Evolutionary conservation across 2,797 vertebrate species (phyloP), one percentile per base, ranked within the genome.

Genomic region (Macropodus opercularis): DNA sequence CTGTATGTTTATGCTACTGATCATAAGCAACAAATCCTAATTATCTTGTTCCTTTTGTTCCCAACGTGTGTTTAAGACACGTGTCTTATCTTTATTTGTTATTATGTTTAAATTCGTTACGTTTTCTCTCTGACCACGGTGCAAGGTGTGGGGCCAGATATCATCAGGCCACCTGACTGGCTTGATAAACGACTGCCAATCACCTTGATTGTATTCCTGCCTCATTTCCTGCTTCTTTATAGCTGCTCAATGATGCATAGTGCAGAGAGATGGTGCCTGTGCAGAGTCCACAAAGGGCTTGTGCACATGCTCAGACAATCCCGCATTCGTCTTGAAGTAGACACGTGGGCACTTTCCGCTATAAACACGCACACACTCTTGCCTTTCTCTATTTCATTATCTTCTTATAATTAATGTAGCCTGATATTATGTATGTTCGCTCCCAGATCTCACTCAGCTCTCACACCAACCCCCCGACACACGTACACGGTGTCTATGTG

Each of bases 301-400:
- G 10, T 8, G 7, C 64, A 22, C 22, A 0, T 14, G 8, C 14
- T 23, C 44, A 24, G 17, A 56, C 50, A 21, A 56, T 13, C 19
- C 1, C 34, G 56, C 46, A 21, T 67, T 58, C 14, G 17, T 52
- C 35, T 56, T 53, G 53, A 42, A 50, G n/a, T 29, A 31, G 52
- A 53, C 59, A 18, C 15, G 44, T 47, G 17, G 29, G 23, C 69
- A 32, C 58, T 34, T 6, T 63, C 14, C 49, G 29, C 35, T 14
- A 55, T 29, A 27, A 55, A 77, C 44, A 63, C 70, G 44, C 67
- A 24, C 19, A 38, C 55, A 36, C 47, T 29, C 32, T 57, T 21
- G 39, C 53, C 38, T 71, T 89, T 86, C 40, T 86, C 78, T 84
- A 92, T 91, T 87, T 89, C 73, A 93, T 94, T 92, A 93, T 92